Percentiles rank a stretch among this genome's conserved stretches.
phyloP scores from a whole-genome alignment of 2,888 invertebrate genomes.

The Quadroppia sp. region DNA sequence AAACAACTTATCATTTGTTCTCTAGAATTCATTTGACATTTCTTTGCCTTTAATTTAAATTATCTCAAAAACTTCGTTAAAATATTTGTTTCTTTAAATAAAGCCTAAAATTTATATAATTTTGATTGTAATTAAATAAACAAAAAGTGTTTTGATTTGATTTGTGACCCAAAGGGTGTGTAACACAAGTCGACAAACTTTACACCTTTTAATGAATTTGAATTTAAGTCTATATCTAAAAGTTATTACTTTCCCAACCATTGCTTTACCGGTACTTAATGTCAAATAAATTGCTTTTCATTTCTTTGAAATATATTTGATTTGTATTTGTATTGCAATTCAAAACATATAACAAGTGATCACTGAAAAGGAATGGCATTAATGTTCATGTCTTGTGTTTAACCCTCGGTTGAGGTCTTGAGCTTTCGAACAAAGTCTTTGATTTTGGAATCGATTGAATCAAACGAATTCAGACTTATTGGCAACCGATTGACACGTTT shows the following conservation, averaged over 20 bases:
- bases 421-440: no score
- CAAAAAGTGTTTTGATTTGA: not conserved
- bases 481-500: no score
- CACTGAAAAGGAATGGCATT: no score
- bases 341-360: no score
- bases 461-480: no score
- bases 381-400: no score
- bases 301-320: not conserved
- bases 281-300: not conserved
- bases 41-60: not conserved
- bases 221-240: not conserved
- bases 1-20: not conserved
- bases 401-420: no score
- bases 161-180: no score
- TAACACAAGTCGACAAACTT: no score
- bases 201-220: not conserved
- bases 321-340: no score
- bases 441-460: no score
- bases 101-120: conserved; percentile 2
- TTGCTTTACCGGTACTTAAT: conserved; percentile 4
- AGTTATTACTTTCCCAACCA: not conserved
- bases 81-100: not conserved
- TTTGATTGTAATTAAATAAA: not conserved
- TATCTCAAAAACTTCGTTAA: not conserved
- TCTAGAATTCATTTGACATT: not conserved